These are phyloP conservation scores for Spodoptera exigua DNA, from an alignment of 2,888 invertebrate species.

Conservation along the genomic window DNA sequence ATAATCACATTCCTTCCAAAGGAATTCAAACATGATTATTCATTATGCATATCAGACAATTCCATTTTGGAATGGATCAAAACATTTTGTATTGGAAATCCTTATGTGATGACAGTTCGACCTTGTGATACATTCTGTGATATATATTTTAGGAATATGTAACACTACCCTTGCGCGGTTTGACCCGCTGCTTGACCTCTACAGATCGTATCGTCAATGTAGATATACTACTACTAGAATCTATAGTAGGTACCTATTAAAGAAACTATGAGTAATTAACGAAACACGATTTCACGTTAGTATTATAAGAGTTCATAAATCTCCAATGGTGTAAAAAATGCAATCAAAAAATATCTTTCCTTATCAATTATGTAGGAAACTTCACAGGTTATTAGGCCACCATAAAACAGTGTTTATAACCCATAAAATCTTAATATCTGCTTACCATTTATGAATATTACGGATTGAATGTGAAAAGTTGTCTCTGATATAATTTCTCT, in stretches of 20 bases:
- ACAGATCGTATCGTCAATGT: no score
- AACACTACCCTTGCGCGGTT: no score
- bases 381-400: conserved; percentile 43
- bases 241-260: no score
- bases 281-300: no score
- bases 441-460: conserved; percentile 51
- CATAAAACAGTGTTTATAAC: conserved; percentile 48
- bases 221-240: no score
- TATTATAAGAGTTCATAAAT: neutral
- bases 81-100: neutral
- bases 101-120: neutral
- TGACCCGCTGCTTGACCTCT: no score
- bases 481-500: conserved; percentile 35
- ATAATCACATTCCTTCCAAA: no score
- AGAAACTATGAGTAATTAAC: no score
- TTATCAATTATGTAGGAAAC: conserved; percentile 30
- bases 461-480: conserved; percentile 42
- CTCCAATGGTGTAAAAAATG: neutral
- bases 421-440: conserved; percentile 46
- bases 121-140: neutral
- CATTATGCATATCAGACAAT: neutral
- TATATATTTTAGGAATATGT: no score
- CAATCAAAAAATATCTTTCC: neutral
- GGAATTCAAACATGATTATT: neutral
- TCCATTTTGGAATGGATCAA: no score